phyloP scores from a whole-genome alignment of 2,797 vertebrate species.

The Podarcis siculus region DNA sequence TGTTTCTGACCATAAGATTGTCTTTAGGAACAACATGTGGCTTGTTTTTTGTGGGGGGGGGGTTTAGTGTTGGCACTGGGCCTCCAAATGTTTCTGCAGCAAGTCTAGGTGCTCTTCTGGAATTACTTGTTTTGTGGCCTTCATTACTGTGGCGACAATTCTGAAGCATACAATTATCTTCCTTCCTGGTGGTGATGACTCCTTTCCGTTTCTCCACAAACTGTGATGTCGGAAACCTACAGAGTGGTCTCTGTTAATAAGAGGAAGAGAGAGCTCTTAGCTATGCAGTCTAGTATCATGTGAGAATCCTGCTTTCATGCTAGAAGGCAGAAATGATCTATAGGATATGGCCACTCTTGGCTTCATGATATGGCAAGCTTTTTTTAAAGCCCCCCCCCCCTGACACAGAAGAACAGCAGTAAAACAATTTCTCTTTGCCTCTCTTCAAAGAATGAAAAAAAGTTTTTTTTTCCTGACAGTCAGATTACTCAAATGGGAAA shows the following conservation, averaged over 20 bases:
- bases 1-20: background rate
- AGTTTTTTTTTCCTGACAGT: background rate
- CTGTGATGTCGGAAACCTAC: background rate
- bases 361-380: background rate
- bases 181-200: background rate
- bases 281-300: background rate
- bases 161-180: background rate
- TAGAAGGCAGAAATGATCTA: background rate
- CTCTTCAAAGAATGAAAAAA: background rate
- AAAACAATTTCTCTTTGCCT: background rate
- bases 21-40: background rate
- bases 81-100: background rate
- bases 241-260: background rate
- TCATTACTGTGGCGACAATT: background rate
- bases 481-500: constrained; percentile 2
- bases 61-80: background rate
- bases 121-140: background rate
- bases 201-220: background rate
- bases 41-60: too few relatives aligned
- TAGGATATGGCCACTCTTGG: background rate
- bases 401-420: background rate
- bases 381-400: background rate
- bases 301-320: background rate
- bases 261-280: background rate
- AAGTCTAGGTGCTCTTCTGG: too few relatives aligned